These are phyloP conservation scores for Lasiurus cinereus DNA, from an alignment of 2,113 vertebrate genomes.

Conservation along the genomic window DNA sequence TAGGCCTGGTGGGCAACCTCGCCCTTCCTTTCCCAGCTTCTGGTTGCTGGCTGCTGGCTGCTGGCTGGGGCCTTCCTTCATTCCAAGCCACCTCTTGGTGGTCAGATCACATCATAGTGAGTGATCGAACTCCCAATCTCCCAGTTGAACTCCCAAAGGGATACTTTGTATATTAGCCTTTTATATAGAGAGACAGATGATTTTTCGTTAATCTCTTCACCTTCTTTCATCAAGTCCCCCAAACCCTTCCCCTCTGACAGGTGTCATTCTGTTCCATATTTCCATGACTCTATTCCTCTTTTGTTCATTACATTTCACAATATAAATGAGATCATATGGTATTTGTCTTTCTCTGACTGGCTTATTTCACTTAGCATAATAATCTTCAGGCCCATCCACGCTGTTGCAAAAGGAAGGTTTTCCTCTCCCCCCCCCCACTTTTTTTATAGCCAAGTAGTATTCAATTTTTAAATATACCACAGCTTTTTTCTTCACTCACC, in stretches of 20 bases:
- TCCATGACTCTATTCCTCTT: neutral
- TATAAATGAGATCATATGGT: no score
- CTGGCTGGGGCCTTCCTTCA: no score
- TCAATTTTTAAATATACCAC: neutral
- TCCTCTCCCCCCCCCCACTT: fast-evolving
- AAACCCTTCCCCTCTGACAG: neutral
- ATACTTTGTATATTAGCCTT: no score
- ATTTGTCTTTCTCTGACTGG: neutral
- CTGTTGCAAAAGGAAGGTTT: neutral
- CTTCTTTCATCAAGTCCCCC: neutral
- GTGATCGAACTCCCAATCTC: no score
- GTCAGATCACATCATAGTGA: no score
- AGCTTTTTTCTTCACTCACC: neutral
- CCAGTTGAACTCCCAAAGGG: no score
- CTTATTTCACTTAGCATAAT: neutral
- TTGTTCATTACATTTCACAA: neutral
- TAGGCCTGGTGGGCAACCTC: no score
- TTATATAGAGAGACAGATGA: neutral
- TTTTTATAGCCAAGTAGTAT: neutral
- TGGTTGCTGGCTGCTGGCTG: no score
- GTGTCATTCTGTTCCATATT: neutral
- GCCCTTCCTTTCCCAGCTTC: no score
- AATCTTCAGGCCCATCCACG: neutral
- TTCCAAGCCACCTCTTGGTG: no score
- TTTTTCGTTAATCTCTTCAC: neutral